These are phyloP conservation scores for Holothuria leucospilota DNA, from an alignment of 53 echinoderm and acorn worm species.

Conservation along the genomic window DNA sequence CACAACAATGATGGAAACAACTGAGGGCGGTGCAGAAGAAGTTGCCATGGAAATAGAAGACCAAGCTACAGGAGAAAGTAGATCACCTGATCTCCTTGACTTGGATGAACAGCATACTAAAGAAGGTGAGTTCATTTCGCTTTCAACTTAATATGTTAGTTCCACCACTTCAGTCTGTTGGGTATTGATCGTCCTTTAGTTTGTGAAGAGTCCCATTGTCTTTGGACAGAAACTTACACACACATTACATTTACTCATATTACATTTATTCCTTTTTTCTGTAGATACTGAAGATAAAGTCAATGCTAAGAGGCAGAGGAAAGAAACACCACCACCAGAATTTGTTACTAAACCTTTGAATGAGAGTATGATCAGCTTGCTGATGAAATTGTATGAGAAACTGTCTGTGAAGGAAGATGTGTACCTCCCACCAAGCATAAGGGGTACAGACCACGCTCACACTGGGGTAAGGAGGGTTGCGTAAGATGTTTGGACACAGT, in stretches of 20 bases:
- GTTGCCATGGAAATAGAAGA: conserved; percentile 35
- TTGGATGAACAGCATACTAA: conserved; percentile 11
- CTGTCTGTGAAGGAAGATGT: conserved; percentile 70
- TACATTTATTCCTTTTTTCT: not conserved
- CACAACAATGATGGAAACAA: conserved; percentile 33
- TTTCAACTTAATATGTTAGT: too few relatives aligned
- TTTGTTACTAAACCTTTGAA: conserved; percentile 63
- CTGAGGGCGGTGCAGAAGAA: conserved; percentile 3
- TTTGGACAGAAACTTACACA: too few relatives aligned
- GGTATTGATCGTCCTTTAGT: too few relatives aligned
- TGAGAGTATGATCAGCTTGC: conserved; percentile 79
- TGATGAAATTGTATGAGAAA: conserved; percentile 86
- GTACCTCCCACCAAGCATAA: conserved; percentile 66
- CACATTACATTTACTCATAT: too few relatives aligned
- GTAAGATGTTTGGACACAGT: conserved; percentile 40
- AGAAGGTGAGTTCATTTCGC: not conserved
- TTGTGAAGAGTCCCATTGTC: too few relatives aligned
- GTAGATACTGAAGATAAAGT: conserved; percentile 12
- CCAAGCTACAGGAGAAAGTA: not conserved
- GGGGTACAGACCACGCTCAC: conserved; percentile 57
- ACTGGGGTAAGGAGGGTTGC: conserved; percentile 78
- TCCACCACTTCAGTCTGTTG: too few relatives aligned
- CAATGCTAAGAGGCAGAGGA: conserved; percentile 30
- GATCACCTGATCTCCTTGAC: conserved; percentile 16
- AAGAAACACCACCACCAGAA: conserved; percentile 21